phyloP scores from a whole-genome alignment of 2,888 invertebrate species.

The Dione vanillae region DNA sequence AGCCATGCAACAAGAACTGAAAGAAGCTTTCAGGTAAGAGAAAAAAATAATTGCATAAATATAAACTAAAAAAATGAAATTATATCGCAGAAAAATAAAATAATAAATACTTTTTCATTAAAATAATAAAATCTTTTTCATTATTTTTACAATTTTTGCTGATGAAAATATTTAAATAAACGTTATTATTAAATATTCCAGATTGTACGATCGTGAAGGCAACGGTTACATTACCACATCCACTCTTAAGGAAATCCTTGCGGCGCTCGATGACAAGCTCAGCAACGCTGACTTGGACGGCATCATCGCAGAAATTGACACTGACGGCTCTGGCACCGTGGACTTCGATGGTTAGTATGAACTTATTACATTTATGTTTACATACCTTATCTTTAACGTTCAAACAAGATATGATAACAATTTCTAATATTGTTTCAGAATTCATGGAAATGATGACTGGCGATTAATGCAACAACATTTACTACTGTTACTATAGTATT shows the following conservation, averaged over 20 bases:
- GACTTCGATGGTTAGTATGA: conserved; percentile 95
- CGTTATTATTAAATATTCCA: conserved; percentile 52
- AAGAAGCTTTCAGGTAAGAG: conserved; percentile 94
- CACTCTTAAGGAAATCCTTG: conserved; percentile 96
- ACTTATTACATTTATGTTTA: background rate
- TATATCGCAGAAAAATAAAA: background rate
- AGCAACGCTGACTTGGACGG: conserved; percentile 96
- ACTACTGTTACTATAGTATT: conserved; percentile 57
- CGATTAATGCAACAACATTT: conserved; percentile 84
- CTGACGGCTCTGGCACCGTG: conserved; percentile 98
- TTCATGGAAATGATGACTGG: conserved; percentile 98
- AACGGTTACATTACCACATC: conserved; percentile 97
- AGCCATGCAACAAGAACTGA: conserved; percentile 97
- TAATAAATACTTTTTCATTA: no score
- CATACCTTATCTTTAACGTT: background rate
- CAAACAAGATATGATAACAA: background rate
- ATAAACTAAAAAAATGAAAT: background rate
- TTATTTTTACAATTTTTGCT: no score
- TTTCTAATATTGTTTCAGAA: conserved; percentile 84
- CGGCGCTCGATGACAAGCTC: conserved; percentile 96
- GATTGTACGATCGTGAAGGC: conserved; percentile 97
- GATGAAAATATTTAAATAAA: background rate
- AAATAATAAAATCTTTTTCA: no score
- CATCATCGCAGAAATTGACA: conserved; percentile 98
- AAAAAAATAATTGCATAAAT: background rate